phyloP scores from a whole-genome alignment of 30 jellyfish, hydroid and myxozoan species.

The Haliclystus octoradiatus region DNA sequence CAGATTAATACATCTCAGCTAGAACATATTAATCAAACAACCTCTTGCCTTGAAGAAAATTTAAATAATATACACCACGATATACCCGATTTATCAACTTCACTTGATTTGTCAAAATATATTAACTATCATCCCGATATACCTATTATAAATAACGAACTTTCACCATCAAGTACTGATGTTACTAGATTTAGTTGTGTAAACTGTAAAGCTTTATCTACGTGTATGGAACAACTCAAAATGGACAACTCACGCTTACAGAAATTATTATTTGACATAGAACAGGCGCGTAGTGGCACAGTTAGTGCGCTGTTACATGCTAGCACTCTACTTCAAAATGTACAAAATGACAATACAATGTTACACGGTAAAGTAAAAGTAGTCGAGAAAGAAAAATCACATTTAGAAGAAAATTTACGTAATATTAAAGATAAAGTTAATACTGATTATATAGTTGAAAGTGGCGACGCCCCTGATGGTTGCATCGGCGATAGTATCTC shows the following conservation, averaged over 20 bases:
- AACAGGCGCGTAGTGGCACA: constrained; percentile 73
- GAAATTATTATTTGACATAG: constrained; percentile 56
- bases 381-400: constrained; percentile 41
- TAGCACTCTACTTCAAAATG: constrained; percentile 49
- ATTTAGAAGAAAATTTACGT: constrained; percentile 22
- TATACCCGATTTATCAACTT: too few relatives aligned
- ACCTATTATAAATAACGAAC: not conserved
- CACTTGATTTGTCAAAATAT: not conserved
- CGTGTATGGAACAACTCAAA: constrained; percentile 6
- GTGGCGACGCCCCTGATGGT: not conserved
- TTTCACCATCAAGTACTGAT: not conserved
- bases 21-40: too few relatives aligned
- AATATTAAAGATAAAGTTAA: constrained; percentile 19
- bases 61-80: too few relatives aligned
- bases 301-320: constrained; percentile 77
- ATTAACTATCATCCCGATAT: not conserved
- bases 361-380: constrained; percentile 53
- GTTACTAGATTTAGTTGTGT: not conserved
- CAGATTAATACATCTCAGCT: too few relatives aligned
- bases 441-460: not conserved
- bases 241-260: constrained; percentile 81
- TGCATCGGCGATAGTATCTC: not conserved
- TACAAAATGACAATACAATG: constrained; percentile 52
- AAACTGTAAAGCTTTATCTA: not conserved
- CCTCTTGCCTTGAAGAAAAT: too few relatives aligned